Conservation (phyloP, 2,113 vertebrate species). For the Sinocyclocheilus anophthalmus region DNA sequence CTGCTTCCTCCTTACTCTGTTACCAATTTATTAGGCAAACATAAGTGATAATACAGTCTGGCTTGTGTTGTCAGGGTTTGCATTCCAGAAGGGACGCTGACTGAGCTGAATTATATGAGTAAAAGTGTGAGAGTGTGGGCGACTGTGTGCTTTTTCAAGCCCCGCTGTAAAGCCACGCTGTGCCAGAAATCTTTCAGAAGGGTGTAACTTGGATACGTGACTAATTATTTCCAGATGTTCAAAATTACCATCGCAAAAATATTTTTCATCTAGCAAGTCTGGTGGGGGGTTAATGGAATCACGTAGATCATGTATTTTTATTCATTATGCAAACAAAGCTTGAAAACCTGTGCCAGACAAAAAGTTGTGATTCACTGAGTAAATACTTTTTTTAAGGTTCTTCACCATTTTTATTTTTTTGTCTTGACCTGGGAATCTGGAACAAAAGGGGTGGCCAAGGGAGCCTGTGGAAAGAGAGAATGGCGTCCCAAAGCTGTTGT, state of each 20-base stretch:
- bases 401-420: background rate
- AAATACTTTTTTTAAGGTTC: background rate
- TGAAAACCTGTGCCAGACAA: background rate
- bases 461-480: background rate
- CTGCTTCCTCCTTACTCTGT: background rate
- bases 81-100: conserved; percentile 34
- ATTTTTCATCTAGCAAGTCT: too few species aligned
- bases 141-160: conserved; percentile 47
- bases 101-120: conserved; percentile 8
- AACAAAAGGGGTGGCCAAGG: conserved; percentile 59
- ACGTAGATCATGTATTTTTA: background rate
- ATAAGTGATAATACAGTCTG: background rate
- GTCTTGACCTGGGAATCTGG: background rate
- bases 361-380: conserved; percentile 5
- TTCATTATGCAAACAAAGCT: background rate
- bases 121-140: conserved; percentile 31
- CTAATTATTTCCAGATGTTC: conserved; percentile 57
- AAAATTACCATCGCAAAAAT: too few species aligned
- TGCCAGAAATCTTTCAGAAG: conserved; percentile 62
- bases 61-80: background rate
- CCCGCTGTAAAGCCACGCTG: conserved; percentile 53
- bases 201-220: conserved; percentile 51
- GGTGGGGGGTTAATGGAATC: background rate
- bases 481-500: conserved; percentile 38
- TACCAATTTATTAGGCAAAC: conserved; percentile 12